Evolutionary conservation across 2,113 vertebrate species (phyloP).

Genomic region (Zonotrichia leucophrys): DNA sequence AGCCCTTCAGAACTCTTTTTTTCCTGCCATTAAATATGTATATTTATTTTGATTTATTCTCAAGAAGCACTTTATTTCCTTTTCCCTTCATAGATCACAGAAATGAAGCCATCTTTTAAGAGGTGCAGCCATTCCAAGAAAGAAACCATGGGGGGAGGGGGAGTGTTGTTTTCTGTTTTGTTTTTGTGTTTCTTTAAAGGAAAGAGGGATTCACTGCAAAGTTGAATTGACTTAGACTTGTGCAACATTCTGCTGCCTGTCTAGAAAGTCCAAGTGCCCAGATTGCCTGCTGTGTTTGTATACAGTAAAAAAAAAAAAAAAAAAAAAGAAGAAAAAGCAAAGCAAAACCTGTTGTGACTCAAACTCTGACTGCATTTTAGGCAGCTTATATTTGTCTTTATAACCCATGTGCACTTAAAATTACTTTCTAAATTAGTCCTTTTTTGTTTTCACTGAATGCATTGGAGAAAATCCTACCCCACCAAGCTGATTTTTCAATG

Average conservation of each 20-base stretch:
- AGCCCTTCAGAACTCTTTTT: constrained; percentile 64
- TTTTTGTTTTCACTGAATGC: background rate
- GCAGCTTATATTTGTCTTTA: constrained; percentile 32
- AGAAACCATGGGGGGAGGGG: background rate
- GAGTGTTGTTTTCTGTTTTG: background rate
- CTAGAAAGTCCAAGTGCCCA: constrained; percentile 32
- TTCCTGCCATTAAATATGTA: constrained; percentile 73
- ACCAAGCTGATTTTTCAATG: constrained; percentile 27
- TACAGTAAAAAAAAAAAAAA: background rate
- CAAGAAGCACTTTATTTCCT: constrained; percentile 81
- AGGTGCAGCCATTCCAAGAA: constrained; percentile 57
- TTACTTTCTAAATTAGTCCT: constrained; percentile 34
- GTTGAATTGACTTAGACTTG: constrained; percentile 38
- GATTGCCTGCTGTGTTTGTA: constrained; percentile 43
- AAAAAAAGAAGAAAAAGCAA: background rate
- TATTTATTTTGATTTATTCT: constrained; percentile 82
- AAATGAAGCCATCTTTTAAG: constrained; percentile 58
- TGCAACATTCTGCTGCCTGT: constrained; percentile 42
- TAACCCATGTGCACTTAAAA: constrained; percentile 23
- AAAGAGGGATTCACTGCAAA: constrained; percentile 42
- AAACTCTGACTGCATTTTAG: constrained; percentile 39
- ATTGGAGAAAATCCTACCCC: constrained; percentile 16
- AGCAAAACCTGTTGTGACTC: constrained; percentile 9
- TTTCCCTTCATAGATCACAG: constrained; percentile 64
- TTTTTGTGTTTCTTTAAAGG: constrained; percentile 46